These are phyloP conservation scores for Cynodonichthys magdalenae DNA, from an alignment of 2,797 vertebrate species.

Conservation along the genomic window DNA sequence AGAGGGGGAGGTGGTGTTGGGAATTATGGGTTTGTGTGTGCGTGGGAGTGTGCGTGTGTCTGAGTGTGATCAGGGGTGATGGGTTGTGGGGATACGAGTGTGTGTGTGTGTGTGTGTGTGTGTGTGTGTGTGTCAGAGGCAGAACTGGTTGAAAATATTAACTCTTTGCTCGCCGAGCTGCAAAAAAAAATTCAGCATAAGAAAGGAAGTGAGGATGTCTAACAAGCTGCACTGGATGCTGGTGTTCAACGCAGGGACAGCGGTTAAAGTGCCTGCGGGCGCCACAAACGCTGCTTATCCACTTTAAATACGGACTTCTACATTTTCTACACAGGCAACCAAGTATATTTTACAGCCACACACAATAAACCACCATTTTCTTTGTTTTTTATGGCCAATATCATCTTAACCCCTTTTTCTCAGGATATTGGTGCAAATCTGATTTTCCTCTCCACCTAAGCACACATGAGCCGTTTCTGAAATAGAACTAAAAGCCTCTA, in stretches of 20 bases:
- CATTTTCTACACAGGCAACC: constrained; percentile 32
- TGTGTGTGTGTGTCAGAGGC: constrained; percentile 64
- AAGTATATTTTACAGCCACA: background rate
- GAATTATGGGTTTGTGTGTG: constrained; percentile 71
- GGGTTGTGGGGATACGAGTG: constrained; percentile 56
- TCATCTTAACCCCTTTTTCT: constrained; percentile 12
- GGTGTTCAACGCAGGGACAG: constrained; percentile 23
- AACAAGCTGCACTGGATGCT: constrained; percentile 47
- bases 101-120: constrained; percentile 8
- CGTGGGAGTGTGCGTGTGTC: constrained; percentile 41
- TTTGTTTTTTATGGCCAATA: background rate
- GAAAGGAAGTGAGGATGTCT: constrained; percentile 48
- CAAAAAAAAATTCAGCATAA: constrained; percentile 50
- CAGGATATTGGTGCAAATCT: constrained; percentile 34
- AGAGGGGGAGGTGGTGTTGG: constrained; percentile 55
- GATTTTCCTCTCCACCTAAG: constrained; percentile 43
- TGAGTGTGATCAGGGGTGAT: constrained; percentile 69
- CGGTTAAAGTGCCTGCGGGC: constrained; percentile 18
- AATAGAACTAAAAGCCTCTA: constrained; percentile 60
- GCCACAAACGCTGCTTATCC: constrained; percentile 31
- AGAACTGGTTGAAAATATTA: constrained; percentile 81
- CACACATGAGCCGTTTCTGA: constrained; percentile 45
- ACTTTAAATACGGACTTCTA: constrained; percentile 34
- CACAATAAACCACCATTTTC: constrained; percentile 2
- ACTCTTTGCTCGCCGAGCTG: constrained; percentile 70